Evolutionary conservation across 1,140 invertebrate genomes (phyloP).

Genomic region (Anagrus nilaparvatae): DNA sequence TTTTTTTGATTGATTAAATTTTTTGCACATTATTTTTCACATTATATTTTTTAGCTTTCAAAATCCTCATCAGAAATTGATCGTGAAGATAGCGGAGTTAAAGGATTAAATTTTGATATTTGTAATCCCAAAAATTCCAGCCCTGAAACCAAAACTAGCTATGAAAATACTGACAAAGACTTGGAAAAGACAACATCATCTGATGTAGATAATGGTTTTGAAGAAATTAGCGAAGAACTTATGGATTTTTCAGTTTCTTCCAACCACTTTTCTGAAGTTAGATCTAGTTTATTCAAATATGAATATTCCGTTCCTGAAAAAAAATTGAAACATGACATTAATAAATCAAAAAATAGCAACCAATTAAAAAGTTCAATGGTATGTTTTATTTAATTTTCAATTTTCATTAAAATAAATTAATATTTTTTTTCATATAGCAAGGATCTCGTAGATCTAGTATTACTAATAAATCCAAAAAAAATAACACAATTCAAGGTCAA

Average conservation of each 20-base stretch:
- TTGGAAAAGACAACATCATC: too few relatives aligned
- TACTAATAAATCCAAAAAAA: constrained; percentile 17
- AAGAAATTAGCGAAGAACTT: background rate
- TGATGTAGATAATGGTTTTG: background rate
- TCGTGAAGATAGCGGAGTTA: too few relatives aligned
- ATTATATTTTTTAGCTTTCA: too few relatives aligned
- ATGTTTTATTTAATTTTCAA: background rate
- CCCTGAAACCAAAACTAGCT: too few relatives aligned
- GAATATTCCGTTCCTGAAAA: background rate
- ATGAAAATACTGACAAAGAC: too few relatives aligned
- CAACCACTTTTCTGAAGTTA: constrained; percentile 5
- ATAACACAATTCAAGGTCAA: constrained; percentile 18
- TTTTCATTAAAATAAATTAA: constrained; percentile 2
- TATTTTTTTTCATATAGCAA: constrained; percentile 9
- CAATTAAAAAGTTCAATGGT: constrained; percentile 9
- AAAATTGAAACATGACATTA: constrained; percentile 4
- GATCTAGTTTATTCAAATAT: constrained; percentile 10
- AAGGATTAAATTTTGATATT: too few relatives aligned
- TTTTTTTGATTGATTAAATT: too few relatives aligned
- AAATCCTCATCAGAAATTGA: too few relatives aligned
- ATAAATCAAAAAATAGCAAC: constrained; percentile 9
- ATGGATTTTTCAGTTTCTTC: constrained; percentile 5
- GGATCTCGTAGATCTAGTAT: constrained; percentile 19
- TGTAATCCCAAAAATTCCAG: too few relatives aligned
- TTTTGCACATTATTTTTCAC: too few relatives aligned